Base-by-base conservation (phyloP, 2,113 vertebrate genomes). In the Polypterus senegalus region DNA sequence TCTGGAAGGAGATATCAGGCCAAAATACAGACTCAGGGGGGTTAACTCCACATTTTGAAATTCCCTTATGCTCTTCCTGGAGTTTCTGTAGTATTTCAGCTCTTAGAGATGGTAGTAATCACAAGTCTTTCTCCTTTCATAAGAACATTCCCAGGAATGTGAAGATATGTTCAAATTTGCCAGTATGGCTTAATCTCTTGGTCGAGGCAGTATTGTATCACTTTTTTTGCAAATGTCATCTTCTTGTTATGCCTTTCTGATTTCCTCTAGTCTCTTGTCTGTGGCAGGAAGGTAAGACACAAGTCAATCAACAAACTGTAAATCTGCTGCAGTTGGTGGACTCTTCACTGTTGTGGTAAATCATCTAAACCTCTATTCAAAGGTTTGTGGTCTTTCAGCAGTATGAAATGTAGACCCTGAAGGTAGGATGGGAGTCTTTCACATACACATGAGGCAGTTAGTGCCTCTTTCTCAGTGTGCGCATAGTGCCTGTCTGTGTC, bases 301-400 rank as follows among this genome's bases (percentile, higher is more conserved):
- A 6, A 69, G 44, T 6, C 48, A 2, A 11, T 66, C 54, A 7
- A 64, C 11, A 10, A 64, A 11, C 5, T 64, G 5, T 46, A 43
- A n/a, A 5, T 60, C 60, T 1, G 52, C 48, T 9, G 45, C 9
- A 5, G 60, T 43, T 4, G 5, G 43, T 43, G 0, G 3, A 1
- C 6, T 48, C 8, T 3, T 3, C 52, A 73, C 47, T 43, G 65
- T 0, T 59, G 56, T 5, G 63, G 70, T 3, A 72, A 61, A 3
- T 74, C 53, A 47, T 68, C 63, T 1, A 72, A 8, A 2, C 62
- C 66, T 49, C 61, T 71, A n/a, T 67, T 54, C 7, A 71, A 54
- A 1, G 57, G 66, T 53, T 71, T 73, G 10, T 73, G 71, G 10
- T 70, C 65, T 8, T 63, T 70, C 6, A 57, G 47, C 4, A 72